Percentiles rank a stretch among this genome's conserved stretches.
These are phyloP conservation scores for Dryomyza anilis DNA, from an alignment of 2,888 invertebrate species.

Conservation along the genomic window DNA sequence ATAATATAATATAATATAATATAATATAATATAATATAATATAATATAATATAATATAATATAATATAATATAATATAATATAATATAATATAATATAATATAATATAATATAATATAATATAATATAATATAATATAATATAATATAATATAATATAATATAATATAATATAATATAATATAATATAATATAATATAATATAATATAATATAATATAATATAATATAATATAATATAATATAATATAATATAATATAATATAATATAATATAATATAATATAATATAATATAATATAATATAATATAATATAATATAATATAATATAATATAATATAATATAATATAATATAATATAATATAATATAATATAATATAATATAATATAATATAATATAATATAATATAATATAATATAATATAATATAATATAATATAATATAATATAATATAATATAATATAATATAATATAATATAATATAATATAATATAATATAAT, in stretches of 20 bases:
- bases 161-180: not conserved
- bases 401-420: not conserved
- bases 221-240: not conserved
- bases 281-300: not conserved
- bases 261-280: not conserved
- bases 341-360: not conserved
- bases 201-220: not conserved
- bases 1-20: not conserved
- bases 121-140: not conserved
- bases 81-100: not conserved
- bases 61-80: not conserved
- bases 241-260: not conserved
- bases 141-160: not conserved
- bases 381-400: not conserved
- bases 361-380: not conserved
- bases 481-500: not conserved
- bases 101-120: not conserved
- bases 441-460: not conserved
- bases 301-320: not conserved
- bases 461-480: not conserved
- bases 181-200: not conserved
- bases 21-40: not conserved
- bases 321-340: not conserved
- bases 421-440: not conserved
- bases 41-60: not conserved